Evolutionary conservation across 2,797 vertebrate genomes (phyloP).

Genomic region (Sylvilagus floridanus): DNA sequence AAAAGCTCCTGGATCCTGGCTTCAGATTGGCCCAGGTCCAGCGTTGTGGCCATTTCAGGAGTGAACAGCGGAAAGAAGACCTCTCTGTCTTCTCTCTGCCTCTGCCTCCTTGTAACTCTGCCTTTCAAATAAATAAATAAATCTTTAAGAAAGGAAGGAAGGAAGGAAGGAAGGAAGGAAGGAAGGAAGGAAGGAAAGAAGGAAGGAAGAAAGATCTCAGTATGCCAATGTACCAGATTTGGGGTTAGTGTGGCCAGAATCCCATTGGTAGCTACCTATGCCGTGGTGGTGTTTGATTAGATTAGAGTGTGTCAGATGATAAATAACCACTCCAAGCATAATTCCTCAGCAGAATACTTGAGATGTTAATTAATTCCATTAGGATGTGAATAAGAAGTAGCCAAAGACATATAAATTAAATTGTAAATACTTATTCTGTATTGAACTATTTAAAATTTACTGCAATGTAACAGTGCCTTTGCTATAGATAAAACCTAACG

Average conservation of each 20-base stretch:
- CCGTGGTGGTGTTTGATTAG: neutral
- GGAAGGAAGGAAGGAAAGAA: no score
- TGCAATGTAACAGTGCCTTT: neutral
- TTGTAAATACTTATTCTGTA: neutral
- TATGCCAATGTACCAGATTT: neutral
- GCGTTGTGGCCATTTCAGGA: no score
- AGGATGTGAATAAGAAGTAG: neutral
- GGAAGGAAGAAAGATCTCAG: no score
- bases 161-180: no score
- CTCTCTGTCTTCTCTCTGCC: no score
- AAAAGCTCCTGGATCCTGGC: no score
- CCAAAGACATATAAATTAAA: neutral
- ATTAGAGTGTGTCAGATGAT: neutral
- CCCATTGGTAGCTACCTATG: neutral
- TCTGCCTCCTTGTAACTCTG: no score
- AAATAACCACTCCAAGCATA: neutral
- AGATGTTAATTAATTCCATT: neutral
- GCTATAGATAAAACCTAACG: neutral
- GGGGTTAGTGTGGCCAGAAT: neutral
- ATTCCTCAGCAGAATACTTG: neutral
- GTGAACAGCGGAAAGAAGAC: no score
- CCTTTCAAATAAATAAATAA: no score
- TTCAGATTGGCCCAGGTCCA: no score
- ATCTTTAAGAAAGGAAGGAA: no score
- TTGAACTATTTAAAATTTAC: conserved; percentile 1